Conservation (phyloP, 2,888 invertebrate genomes). For the Anthrax anthrax region DNA sequence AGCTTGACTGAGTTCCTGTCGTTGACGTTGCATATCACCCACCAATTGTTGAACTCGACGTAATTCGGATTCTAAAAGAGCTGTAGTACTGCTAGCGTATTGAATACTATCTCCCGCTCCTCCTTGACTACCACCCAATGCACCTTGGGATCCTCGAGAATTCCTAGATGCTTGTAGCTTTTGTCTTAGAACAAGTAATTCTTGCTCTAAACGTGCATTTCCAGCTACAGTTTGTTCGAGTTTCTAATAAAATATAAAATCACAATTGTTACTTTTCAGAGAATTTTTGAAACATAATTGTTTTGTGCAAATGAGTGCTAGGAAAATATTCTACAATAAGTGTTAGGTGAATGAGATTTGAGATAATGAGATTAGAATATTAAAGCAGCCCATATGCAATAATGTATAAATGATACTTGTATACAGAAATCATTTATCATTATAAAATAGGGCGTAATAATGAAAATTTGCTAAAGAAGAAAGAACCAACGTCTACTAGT, state of each 20-base stretch:
- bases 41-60: conserved; percentile 71
- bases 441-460: not conserved
- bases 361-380: not conserved
- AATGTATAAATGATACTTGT: not conserved
- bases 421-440: not conserved
- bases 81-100: conserved; percentile 43
- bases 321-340: not conserved
- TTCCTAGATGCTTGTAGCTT: conserved; percentile 61
- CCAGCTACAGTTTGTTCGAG: conserved; percentile 84
- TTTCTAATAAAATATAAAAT: conserved; percentile 40
- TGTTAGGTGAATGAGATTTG: too few species aligned
- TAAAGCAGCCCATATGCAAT: not conserved
- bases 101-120: conserved; percentile 33
- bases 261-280: not conserved
- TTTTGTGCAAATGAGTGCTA: not conserved
- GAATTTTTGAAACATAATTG: too few species aligned
- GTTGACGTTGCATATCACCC: conserved; percentile 69
- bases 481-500: conserved; percentile 40
- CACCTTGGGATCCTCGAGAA: conserved; percentile 27
- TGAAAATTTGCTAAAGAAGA: conserved; percentile 7
- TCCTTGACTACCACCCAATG: conserved; percentile 16
- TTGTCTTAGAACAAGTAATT: conserved; percentile 67
- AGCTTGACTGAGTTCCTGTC: conserved; percentile 73
- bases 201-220: conserved; percentile 77
- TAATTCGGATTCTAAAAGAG: conserved; percentile 63